These are phyloP conservation scores for Nephrotoma guestfalica DNA, from an alignment of 2,888 invertebrate genomes.

Conservation along the genomic window DNA sequence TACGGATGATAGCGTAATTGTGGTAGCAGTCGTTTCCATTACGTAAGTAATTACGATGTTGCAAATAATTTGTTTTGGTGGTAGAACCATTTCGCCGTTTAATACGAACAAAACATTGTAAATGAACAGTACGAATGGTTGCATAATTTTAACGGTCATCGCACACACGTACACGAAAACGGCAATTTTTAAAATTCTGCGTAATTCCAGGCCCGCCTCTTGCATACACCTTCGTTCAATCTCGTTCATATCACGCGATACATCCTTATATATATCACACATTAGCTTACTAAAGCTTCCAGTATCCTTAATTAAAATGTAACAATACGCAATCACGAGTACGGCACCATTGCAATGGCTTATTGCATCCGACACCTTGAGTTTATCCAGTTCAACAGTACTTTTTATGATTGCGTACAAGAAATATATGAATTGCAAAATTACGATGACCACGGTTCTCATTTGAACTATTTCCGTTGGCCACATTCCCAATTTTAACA, in stretches of 20 bases:
- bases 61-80: neutral
- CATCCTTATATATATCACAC: neutral
- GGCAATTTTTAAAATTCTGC: neutral
- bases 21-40: neutral
- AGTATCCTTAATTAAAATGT: neutral
- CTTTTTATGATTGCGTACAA: neutral
- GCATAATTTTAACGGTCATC: neutral
- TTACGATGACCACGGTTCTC: neutral
- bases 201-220: neutral
- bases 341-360: neutral
- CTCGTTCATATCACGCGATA: neutral
- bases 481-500: neutral
- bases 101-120: neutral
- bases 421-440: neutral
- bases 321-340: neutral
- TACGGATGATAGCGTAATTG: neutral
- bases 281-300: neutral
- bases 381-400: neutral
- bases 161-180: neutral
- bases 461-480: neutral
- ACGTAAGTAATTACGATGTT: neutral
- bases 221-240: neutral
- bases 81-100: neutral
- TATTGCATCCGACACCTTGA: neutral
- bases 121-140: neutral